Evolutionary conservation across 2,113 vertebrate species (phyloP), one percentile per base, ranked within the genome.

Genomic region (Pristiophorus japonicus): DNA sequence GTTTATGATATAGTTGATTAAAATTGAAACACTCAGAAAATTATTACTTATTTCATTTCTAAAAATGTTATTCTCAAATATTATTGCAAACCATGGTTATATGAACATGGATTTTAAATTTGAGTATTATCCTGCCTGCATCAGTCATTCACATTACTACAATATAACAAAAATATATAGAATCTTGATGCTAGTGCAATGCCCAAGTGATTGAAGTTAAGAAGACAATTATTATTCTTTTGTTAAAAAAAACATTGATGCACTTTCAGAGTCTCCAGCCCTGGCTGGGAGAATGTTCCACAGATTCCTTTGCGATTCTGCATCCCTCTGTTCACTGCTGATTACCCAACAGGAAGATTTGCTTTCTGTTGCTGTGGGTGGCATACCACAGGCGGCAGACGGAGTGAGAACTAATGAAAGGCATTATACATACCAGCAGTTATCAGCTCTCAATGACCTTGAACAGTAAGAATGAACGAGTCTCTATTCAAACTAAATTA

Each of bases 381-480:
- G 93, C 42, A 30, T 70, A 47, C 11, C 65, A 14, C 14, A 47
- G 38, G 42, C 65, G 73, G 66, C 45, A 70, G 20, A 94, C 45
- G 1, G 27, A 24, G 66, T 27, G 88, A 22, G 6, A 20, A 38
- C 34, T 38, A 94, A 51, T 70, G 34, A 70, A 45, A 94, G 45
- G 45, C 42, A 47, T 51, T 18, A 24, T 94, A 51, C 11, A 18
- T 47, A 30, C 22, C 20, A 70, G 63, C 92, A 94, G 93, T 73
- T 14, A 94, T 51, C 24, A 70, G 93, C 93, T 94, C 65, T 70
- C 93, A 70, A 47, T 70, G 65, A 70, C 93, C 93, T 94, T 94
- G 42, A 94, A 51, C 65, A 94, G 65, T 20, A 70, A 51, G 63
- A 6, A 70, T 47, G 18, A 70, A 18, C 12, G 45, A 94, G 45